phyloP scores from a whole-genome alignment of 2,113 vertebrate species.

The Syngnathus typhle region DNA sequence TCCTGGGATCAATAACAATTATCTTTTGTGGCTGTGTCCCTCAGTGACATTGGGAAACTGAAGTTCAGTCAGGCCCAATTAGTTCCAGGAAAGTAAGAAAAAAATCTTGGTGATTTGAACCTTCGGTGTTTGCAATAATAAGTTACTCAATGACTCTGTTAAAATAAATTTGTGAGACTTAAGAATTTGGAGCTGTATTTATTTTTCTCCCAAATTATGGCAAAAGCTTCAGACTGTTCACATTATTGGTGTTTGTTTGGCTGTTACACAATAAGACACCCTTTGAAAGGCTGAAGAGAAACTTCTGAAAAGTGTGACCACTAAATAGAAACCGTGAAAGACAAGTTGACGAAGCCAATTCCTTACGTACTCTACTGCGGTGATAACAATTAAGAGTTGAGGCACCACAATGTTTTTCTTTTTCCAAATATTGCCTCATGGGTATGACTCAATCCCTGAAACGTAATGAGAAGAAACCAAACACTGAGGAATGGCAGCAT shows the following conservation, averaged over 20 bases:
- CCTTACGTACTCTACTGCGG: not conserved
- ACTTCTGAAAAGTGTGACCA: not conserved
- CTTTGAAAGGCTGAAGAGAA: not conserved
- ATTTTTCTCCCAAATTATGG: not conserved
- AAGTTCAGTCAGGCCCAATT: too few species aligned
- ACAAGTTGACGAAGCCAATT: not conserved
- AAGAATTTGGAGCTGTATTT: not conserved
- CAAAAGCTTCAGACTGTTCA: not conserved
- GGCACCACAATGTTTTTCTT: not conserved
- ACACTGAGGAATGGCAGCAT: conserved; percentile 14
- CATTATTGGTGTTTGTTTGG: not conserved
- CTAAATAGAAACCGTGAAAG: not conserved
- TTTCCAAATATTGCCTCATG: not conserved
- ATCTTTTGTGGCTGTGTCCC: too few species aligned
- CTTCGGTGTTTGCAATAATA: too few species aligned
- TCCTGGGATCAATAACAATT: too few species aligned
- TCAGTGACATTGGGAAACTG: too few species aligned
- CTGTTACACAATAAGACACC: not conserved
- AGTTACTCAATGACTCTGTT: too few species aligned
- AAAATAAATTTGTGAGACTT: too few species aligned
- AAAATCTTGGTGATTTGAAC: too few species aligned
- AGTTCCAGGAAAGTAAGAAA: too few species aligned
- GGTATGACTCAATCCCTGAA: not conserved
- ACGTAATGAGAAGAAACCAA: not conserved
- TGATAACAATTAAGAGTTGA: not conserved